Percentiles rank a stretch among this genome's conserved stretches.
Conservation (phyloP, 2,797 vertebrate genomes). For the Gambelia wislizenii region DNA sequence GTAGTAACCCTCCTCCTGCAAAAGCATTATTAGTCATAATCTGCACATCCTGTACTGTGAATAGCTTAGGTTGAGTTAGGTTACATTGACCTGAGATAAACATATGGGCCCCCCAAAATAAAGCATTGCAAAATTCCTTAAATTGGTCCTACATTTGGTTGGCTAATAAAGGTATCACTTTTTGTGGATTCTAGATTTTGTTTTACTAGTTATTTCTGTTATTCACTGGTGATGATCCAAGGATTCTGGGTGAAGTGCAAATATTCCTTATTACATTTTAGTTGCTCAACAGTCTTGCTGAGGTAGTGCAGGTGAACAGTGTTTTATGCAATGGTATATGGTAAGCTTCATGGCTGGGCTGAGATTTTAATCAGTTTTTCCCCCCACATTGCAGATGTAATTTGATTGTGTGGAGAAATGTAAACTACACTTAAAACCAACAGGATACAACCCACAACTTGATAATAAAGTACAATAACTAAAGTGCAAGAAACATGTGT, state of each 20-base stretch:
- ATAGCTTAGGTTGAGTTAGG: too few relatives aligned
- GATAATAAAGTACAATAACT: not conserved
- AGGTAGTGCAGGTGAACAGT: not conserved
- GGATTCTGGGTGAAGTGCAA: not conserved
- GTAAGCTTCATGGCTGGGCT: not conserved
- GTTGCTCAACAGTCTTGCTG: not conserved
- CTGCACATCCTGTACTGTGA: too few relatives aligned
- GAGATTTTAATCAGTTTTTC: not conserved
- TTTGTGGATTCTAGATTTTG: too few relatives aligned
- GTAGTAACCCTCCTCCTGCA: too few relatives aligned
- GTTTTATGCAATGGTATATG: not conserved
- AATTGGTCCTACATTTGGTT: too few relatives aligned
- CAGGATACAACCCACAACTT: not conserved
- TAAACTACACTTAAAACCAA: not conserved
- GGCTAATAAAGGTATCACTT: too few relatives aligned
- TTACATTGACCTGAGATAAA: too few relatives aligned
- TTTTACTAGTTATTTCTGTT: not conserved
- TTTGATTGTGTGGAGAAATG: not conserved
- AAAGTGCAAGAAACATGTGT: not conserved
- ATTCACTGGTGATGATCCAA: not conserved
- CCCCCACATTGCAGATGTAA: not conserved
- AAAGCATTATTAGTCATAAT: too few relatives aligned
- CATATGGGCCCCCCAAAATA: too few relatives aligned
- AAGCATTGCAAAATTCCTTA: too few relatives aligned
- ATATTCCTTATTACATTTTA: not conserved